Base-by-base conservation (phyloP, 2,888 invertebrate genomes). In the Gymnoscelis rufifasciata region DNA sequence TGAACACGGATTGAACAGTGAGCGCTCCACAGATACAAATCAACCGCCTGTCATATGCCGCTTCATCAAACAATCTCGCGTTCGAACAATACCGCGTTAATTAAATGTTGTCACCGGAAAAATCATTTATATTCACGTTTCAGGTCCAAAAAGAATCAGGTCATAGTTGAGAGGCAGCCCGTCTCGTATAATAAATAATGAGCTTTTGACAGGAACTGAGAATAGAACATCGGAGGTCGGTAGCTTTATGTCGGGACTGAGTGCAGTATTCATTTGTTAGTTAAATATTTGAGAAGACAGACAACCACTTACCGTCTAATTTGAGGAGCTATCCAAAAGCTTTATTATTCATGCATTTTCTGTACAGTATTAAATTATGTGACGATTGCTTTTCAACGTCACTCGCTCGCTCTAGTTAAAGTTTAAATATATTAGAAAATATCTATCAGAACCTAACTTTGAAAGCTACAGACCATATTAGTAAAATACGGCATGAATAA, bases 71-170 rank as follows among this genome's bases (percentile, higher is more conserved):
- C 38, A 38, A 42, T 36, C 47, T 38, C 38, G 38, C 15, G 19
- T 39, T 48, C 43, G 35, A 43, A 48, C 48, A 48, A 48, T 49
- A 12, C 37, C 3, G 31, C n/a, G 38, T 41, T 45, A 49, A 49
- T 49, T 42, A 41, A 49, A 49, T 45, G 45, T 45, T 45, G 44
- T 42, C 44, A n/a, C 29, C 19, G 38, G 29, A 49, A 49, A 43
- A 41, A 33, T 40, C 29, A 1, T 43, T 48, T 44, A 26, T n/a
- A 29, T 44, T 30, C 47, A 13, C 12, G 41, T 41, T 49, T 42
- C 44, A 7, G 19, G 41, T 38, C 38, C 40, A 15, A 14, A 33
- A 12, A 14, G 29, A 49, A 49, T 44, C 38, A 13, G 49, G 49
- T 42, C 44, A 31, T 49, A 30, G 38, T 40, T 31, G 23, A 19